Base-by-base conservation (phyloP, 2,113 vertebrate genomes). In the Pyrgilauda ruficollis region DNA sequence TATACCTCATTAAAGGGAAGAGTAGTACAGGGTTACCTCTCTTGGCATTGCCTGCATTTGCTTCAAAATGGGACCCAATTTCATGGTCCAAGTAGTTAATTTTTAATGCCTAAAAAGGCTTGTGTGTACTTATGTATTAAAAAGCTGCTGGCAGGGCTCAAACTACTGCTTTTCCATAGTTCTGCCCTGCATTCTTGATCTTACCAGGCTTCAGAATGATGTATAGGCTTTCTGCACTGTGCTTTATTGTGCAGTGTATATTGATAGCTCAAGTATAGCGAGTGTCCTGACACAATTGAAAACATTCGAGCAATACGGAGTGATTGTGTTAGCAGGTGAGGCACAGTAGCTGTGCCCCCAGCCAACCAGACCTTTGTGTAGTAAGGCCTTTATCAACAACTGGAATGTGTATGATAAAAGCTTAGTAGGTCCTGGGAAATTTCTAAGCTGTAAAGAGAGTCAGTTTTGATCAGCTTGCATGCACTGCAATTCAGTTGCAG, bases 221-320 rank as follows among this genome's bases (percentile, higher is more conserved):
- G 86, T 92, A 97, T 93, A 81, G 95, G 91, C 95, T 96, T 94
- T 95, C 90, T 90, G 88, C 39, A 22, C 88, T 88, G 85, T 89
- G 84, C 77, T 93, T 96, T 96, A 58, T 96, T 96, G 93, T 95
- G 91, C 86, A 87, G 83, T 20, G 53, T 74, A 78, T 95, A 81
- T 50, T 84, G 93, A 74, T 95, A 90, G 94, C 70, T 92, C 69
- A 96, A 70, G 94, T 95, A 70, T 84, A 93, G 91, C 0, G 88
- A 85, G 91, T 52, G 89, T 97, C 93, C 94, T 89, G 83, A 94
- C 89, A 95, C 96, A 97, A 93, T 92, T 95, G 96, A 81, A 96
- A 97, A 95, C 89, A 59, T 95, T 96, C 92, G 22, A 94, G 93
- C 95, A 80, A 31, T 52, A 35, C 82, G 90, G 93, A 93, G 61